A percentile compares a stretch with the other conserved stretches of the same genome.
Evolutionary conservation across 2,888 invertebrate species (phyloP).

Genomic region (Tanytarsus gracilentus): DNA sequence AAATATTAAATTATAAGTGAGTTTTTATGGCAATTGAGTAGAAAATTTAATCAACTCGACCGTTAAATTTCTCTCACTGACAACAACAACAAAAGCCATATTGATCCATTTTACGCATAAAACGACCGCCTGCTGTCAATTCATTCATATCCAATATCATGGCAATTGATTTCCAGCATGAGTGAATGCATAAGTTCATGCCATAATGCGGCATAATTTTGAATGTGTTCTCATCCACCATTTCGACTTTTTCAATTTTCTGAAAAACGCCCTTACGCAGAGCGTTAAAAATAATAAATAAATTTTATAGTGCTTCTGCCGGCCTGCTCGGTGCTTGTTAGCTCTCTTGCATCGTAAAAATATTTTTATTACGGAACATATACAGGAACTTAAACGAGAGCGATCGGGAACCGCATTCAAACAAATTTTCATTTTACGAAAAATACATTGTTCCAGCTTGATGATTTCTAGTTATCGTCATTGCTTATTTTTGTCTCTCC

Average conservation of each 20-base stretch:
- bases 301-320: background rate
- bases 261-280: background rate
- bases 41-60: too few species aligned
- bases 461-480: background rate
- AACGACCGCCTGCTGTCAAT: too few species aligned
- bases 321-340: background rate
- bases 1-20: too few species aligned
- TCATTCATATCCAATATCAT: too few species aligned
- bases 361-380: conserved; percentile 3
- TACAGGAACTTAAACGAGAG: background rate
- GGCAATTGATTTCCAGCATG: too few species aligned
- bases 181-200: too few species aligned
- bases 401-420: conserved; percentile 23
- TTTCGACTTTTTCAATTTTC: background rate
- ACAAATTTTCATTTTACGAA: conserved; percentile 15
- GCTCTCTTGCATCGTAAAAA: conserved; percentile 25
- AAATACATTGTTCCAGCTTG: conserved; percentile 25
- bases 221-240: conserved; percentile 19
- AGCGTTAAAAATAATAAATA: conserved; percentile 11
- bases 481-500: background rate
- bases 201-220: too few species aligned
- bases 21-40: too few species aligned
- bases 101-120: too few species aligned
- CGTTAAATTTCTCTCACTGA: too few species aligned
- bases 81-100: too few species aligned